Percentiles rank a stretch among this genome's conserved stretches.
phyloP scores from a whole-genome alignment of 2,113 vertebrate genomes.

The Megaleporinus macrocephalus region DNA sequence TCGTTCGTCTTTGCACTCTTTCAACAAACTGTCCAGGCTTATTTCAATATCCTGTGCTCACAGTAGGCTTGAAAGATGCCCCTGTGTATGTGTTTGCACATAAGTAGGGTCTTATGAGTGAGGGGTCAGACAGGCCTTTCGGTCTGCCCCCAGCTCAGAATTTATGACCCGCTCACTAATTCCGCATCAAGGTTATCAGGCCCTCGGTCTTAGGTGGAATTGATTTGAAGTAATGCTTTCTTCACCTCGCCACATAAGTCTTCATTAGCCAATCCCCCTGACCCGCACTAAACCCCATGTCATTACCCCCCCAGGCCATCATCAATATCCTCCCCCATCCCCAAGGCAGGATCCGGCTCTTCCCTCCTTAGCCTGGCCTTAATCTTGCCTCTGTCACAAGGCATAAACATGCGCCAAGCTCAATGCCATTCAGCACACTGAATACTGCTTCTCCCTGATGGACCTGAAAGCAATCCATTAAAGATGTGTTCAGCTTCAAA shows the following conservation, averaged over 20 bases:
- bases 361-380: slow-evolving; percentile 32
- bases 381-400: slow-evolving; percentile 50
- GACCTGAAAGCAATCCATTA: background rate
- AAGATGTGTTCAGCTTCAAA: background rate
- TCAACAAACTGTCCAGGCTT: slow-evolving; percentile 45
- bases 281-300: slow-evolving; percentile 56
- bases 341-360: slow-evolving; percentile 27
- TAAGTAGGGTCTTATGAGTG: slow-evolving; percentile 13
- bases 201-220: slow-evolving; percentile 43
- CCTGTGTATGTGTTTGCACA: background rate
- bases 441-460: background rate
- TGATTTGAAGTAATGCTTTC: slow-evolving; percentile 60
- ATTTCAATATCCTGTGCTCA: slow-evolving; percentile 46
- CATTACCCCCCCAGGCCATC: slow-evolving; percentile 52
- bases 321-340: slow-evolving; percentile 54
- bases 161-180: slow-evolving; percentile 57
- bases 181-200: slow-evolving; percentile 61
- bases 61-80: background rate
- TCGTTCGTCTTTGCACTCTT: slow-evolving; percentile 41
- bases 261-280: slow-evolving; percentile 63
- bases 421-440: slow-evolving; percentile 27
- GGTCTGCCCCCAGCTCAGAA: slow-evolving; percentile 34
- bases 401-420: slow-evolving; percentile 22
- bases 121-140: slow-evolving; percentile 17
- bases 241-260: slow-evolving; percentile 61